phyloP scores from a whole-genome alignment of 2,888 invertebrate genomes.

The Mamestra brassicae region DNA sequence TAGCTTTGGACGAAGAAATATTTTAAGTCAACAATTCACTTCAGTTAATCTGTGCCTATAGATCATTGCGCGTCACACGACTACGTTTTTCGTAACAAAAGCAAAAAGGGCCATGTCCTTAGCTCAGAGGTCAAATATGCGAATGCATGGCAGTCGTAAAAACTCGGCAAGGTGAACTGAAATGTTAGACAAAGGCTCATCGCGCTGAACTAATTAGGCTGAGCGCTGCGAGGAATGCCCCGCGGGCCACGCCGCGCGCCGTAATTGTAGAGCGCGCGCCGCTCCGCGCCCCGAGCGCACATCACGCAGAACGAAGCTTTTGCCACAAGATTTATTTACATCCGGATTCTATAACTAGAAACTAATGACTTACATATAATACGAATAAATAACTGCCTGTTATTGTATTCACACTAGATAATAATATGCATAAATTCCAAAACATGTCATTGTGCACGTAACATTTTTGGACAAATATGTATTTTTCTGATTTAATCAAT shows the following conservation, averaged over 20 bases:
- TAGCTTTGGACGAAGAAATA: slow-evolving; percentile 30
- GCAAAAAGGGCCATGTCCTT: slow-evolving; percentile 80
- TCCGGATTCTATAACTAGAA: slow-evolving; percentile 83
- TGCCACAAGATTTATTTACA: slow-evolving; percentile 85
- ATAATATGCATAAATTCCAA: slow-evolving; percentile 3
- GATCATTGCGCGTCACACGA: slow-evolving; percentile 19
- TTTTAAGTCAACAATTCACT: slow-evolving; percentile 34
- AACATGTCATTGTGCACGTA: slow-evolving; percentile 2
- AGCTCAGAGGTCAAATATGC: slow-evolving; percentile 78
- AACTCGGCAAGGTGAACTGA: slow-evolving; percentile 86
- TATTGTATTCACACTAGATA: slow-evolving; percentile 17
- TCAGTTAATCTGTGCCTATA: slow-evolving; percentile 10
- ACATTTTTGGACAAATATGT: slow-evolving; percentile 27
- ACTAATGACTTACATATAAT: slow-evolving; percentile 58
- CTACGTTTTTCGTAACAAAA: slow-evolving; percentile 61
- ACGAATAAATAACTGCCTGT: slow-evolving; percentile 34
- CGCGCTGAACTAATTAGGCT: slow-evolving; percentile 86
- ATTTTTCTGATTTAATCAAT: slow-evolving; percentile 66
- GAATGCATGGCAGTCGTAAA: slow-evolving; percentile 76
- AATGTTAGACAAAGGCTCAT: slow-evolving; percentile 89
- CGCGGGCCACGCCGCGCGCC: slow-evolving; percentile 77
- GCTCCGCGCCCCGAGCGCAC: slow-evolving; percentile 68
- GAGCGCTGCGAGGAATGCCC: slow-evolving; percentile 84
- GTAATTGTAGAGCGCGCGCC: slow-evolving; percentile 82
- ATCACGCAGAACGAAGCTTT: slow-evolving; percentile 78